Percentiles rank a stretch among this genome's conserved stretches.
These are phyloP conservation scores for Protobothrops mucrosquamatus DNA, from an alignment of 2,113 vertebrate species.

Conservation along the genomic window DNA sequence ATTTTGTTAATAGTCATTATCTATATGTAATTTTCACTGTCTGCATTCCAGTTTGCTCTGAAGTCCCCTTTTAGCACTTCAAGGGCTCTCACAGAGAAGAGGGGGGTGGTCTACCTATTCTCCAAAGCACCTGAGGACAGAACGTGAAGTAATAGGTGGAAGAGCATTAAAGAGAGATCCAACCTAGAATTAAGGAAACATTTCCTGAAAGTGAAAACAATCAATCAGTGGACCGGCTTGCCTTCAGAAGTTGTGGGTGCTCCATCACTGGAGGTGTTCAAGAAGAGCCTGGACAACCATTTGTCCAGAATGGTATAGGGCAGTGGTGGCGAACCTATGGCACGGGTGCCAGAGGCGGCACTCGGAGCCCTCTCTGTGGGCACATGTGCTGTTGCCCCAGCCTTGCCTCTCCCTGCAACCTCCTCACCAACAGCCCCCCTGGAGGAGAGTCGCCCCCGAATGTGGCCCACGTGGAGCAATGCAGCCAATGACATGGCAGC, in stretches of 20 bases:
- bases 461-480: no score
- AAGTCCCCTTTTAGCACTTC: neutral
- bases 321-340: no score
- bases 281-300: neutral
- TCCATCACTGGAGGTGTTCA: neutral
- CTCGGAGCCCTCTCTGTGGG: no score
- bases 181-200: neutral
- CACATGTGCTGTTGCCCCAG: no score
- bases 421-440: no score
- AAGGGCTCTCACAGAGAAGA: neutral
- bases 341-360: no score
- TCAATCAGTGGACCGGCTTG: neutral
- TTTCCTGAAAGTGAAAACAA: neutral
- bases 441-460: no score
- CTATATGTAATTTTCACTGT: neutral
- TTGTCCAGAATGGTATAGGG: neutral
- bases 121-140: neutral
- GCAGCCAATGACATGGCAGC: no score
- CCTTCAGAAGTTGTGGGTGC: neutral
- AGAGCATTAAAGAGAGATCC: neutral
- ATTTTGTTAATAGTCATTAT: neutral
- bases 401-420: no score
- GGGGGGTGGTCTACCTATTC: neutral
- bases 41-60: neutral
- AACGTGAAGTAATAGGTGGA: neutral